phyloP scores from a whole-genome alignment of 2,888 invertebrate species.

The Parelbella ahira region DNA sequence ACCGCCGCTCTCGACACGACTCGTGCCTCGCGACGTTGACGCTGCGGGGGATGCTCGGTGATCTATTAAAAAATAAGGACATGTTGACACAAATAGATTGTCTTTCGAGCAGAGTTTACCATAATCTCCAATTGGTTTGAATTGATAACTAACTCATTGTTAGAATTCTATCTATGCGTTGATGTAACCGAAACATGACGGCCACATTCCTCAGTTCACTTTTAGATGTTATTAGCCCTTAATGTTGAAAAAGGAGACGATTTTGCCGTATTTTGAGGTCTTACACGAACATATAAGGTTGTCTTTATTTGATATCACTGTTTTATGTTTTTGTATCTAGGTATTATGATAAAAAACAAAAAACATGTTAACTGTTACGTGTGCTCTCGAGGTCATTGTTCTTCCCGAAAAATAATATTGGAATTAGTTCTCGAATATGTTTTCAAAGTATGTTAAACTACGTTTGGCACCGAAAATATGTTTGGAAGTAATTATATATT shows the following conservation, averaged over 20 bases:
- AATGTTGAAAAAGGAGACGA: constrained; percentile 37
- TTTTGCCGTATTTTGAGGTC: constrained; percentile 34
- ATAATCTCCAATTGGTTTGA: constrained; percentile 54
- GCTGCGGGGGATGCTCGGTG: constrained; percentile 75
- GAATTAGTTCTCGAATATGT: background rate
- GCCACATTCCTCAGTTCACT: constrained; percentile 70
- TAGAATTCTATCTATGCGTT: constrained; percentile 58
- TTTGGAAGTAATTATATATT: constrained; percentile 2
- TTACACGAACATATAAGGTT: constrained; percentile 33
- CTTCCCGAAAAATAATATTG: constrained; percentile 23
- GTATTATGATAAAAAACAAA: constrained; percentile 62
- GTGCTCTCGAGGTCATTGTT: constrained; percentile 51
- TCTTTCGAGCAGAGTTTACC: constrained; percentile 55
- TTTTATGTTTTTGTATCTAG: constrained; percentile 49
- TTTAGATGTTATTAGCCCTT: constrained; percentile 68
- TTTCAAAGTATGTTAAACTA: background rate
- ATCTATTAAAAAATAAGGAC: constrained; percentile 81
- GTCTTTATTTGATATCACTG: constrained; percentile 39
- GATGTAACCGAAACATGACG: constrained; percentile 80
- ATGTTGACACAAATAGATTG: constrained; percentile 78
- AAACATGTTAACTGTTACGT: constrained; percentile 78
- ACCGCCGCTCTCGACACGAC: constrained; percentile 61
- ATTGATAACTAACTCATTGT: constrained; percentile 38
- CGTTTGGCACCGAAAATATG: background rate
- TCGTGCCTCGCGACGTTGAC: constrained; percentile 65